A percentile compares a stretch with the other conserved stretches of the same genome.
Conservation (phyloP, 2,113 vertebrate genomes). For the Pristiophorus japonicus region DNA sequence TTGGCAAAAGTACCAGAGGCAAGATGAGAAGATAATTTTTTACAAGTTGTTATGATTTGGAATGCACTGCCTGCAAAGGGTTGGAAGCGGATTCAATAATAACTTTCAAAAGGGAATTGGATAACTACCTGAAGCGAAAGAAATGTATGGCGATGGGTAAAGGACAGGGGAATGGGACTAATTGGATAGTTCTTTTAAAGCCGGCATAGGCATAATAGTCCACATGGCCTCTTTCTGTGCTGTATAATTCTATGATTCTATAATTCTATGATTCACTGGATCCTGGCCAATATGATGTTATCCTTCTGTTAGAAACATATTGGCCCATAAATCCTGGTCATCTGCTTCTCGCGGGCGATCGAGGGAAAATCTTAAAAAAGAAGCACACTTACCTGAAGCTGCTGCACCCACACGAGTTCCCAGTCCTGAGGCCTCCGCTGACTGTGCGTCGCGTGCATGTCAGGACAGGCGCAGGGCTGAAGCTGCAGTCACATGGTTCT, state of each 20-base stretch:
- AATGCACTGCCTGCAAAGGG: background rate
- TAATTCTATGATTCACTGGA: constrained; percentile 3
- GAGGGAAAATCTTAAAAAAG: too few species aligned
- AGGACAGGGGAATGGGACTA: background rate
- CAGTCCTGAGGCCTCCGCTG: too few species aligned
- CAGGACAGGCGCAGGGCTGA: too few species aligned
- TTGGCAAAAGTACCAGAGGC: background rate
- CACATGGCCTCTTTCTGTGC: background rate
- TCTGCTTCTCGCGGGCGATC: too few species aligned
- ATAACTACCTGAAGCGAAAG: background rate
- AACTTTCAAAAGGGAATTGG: background rate
- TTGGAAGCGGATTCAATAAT: background rate
- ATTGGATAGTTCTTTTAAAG: background rate
- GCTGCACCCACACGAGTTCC: too few species aligned
- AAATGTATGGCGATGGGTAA: background rate
- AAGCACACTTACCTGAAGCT: too few species aligned
- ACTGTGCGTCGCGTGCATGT: too few species aligned
- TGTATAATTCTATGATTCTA: background rate
- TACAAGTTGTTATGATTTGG: background rate
- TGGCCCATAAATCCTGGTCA: too few species aligned
- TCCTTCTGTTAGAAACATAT: background rate
- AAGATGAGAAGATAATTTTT: background rate
- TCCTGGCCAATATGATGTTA: background rate
- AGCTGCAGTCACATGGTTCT: too few species aligned
- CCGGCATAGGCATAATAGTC: background rate